Percentiles rank a stretch among this genome's conserved stretches.
phyloP scores from a whole-genome alignment of 2,113 vertebrate species.

The Chlorodrepanis virens region DNA sequence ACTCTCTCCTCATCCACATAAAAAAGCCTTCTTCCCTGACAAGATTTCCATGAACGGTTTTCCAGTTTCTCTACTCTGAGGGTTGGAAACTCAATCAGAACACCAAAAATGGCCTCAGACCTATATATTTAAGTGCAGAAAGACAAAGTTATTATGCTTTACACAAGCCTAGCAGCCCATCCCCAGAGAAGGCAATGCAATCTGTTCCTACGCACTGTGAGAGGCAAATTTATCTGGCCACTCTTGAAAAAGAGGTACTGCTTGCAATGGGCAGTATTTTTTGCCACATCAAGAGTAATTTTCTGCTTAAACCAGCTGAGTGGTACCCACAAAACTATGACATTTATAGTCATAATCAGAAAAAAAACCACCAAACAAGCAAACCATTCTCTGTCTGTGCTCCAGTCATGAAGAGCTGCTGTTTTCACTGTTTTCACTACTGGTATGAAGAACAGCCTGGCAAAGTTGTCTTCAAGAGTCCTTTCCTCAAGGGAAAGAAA shows the following conservation, averaged over 20 bases:
- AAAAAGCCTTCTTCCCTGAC: background rate
- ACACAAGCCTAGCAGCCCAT: background rate
- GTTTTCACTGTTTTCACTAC: background rate
- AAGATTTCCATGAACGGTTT: background rate
- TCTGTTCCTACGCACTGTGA: background rate
- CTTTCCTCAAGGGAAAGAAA: background rate
- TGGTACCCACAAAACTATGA: background rate
- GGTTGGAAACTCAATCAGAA: background rate
- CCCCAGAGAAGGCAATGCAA: background rate
- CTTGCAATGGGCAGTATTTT: background rate
- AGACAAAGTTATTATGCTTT: background rate
- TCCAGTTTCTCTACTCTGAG: background rate
- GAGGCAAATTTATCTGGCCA: background rate
- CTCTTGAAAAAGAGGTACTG: background rate
- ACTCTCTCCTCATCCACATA: background rate
- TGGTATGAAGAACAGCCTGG: background rate
- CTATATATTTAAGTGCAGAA: background rate
- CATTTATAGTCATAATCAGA: background rate
- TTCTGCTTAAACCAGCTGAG: background rate
- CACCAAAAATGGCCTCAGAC: background rate
- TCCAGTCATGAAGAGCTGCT: background rate
- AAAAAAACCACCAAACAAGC: background rate
- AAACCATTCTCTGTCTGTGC: background rate
- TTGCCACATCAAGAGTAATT: background rate
- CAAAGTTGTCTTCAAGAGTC: background rate